Percentiles rank a stretch among this genome's conserved stretches.
Conservation (phyloP, 1,140 invertebrate genomes). For the Trichoplusia ni region DNA sequence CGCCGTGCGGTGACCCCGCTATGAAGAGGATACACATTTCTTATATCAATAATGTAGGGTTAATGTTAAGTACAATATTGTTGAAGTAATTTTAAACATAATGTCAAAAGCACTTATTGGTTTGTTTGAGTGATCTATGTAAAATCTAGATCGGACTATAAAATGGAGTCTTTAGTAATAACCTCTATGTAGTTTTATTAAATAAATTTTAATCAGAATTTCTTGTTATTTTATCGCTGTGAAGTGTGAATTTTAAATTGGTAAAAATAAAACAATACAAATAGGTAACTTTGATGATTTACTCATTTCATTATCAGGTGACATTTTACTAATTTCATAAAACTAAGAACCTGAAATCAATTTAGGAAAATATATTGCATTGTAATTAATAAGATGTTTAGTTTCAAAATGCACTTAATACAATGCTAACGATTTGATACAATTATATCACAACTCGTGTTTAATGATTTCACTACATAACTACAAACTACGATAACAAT, state of each 20-base stretch:
- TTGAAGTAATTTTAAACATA: slow-evolving; percentile 62
- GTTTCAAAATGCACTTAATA: slow-evolving; percentile 30
- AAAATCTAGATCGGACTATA: slow-evolving; percentile 61
- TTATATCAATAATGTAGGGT: slow-evolving; percentile 59
- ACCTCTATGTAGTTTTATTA: slow-evolving; percentile 76
- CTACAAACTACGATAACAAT: slow-evolving; percentile 73
- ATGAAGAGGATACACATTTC: slow-evolving; percentile 22
- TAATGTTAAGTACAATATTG: slow-evolving; percentile 78
- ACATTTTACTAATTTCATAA: slow-evolving; percentile 16
- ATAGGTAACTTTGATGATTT: slow-evolving; percentile 30
- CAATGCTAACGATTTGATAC: slow-evolving; percentile 31
- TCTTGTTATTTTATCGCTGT: slow-evolving; percentile 14
- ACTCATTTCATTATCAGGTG: slow-evolving; percentile 26
- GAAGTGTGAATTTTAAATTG: not conserved
- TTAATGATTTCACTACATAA: slow-evolving; percentile 43
- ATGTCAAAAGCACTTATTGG: slow-evolving; percentile 68
- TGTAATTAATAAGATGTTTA: slow-evolving; percentile 24
- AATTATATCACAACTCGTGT: slow-evolving; percentile 47
- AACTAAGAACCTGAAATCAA: slow-evolving; percentile 30
- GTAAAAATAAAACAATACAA: slow-evolving; percentile 18
- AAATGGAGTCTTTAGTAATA: slow-evolving; percentile 63
- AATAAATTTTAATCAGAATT: slow-evolving; percentile 72
- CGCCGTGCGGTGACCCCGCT: slow-evolving; percentile 27
- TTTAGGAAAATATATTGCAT: slow-evolving; percentile 35
- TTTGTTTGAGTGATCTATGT: slow-evolving; percentile 68